These are phyloP conservation scores for Dione juno DNA, from an alignment of 2,888 invertebrate genomes.

Conservation along the genomic window DNA sequence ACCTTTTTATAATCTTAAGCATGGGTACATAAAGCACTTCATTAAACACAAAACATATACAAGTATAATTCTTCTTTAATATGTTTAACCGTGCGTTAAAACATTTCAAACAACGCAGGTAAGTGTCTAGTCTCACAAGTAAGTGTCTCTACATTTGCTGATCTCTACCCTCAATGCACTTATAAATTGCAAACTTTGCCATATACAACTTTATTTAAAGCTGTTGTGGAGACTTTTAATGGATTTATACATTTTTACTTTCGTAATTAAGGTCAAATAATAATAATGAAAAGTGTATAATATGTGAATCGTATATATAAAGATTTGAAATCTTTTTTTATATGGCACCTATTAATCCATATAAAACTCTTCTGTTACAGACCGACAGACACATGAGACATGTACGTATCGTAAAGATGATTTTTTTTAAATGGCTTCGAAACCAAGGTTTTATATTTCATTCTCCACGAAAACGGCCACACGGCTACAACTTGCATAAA, in stretches of 20 bases:
- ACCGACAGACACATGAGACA: no score
- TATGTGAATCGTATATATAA: no score
- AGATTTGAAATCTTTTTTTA: no score
- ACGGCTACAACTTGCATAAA: no score
- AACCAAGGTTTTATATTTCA: no score
- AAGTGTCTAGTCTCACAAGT: slow-evolving; percentile 3
- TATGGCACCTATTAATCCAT: no score
- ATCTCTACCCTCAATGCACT: slow-evolving; percentile 24
- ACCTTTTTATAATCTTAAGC: background rate
- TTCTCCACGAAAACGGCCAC: no score
- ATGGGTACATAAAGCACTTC: background rate
- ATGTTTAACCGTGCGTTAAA: slow-evolving; percentile 18
- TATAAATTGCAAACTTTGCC: slow-evolving; percentile 23
- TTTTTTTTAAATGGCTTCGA: no score
- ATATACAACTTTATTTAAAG: slow-evolving; percentile 11
- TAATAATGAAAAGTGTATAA: background rate
- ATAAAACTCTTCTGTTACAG: no score
- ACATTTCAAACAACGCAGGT: slow-evolving; percentile 11
- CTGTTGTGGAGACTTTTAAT: slow-evolving; percentile 6
- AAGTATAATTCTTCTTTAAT: background rate
- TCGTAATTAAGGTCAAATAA: background rate
- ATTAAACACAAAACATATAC: background rate
- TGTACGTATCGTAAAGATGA: no score
- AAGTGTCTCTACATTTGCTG: slow-evolving; percentile 31
- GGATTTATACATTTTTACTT: background rate